These are phyloP conservation scores for Micrasema minimum DNA, from an alignment of 1,140 invertebrate genomes.

Conservation along the genomic window DNA sequence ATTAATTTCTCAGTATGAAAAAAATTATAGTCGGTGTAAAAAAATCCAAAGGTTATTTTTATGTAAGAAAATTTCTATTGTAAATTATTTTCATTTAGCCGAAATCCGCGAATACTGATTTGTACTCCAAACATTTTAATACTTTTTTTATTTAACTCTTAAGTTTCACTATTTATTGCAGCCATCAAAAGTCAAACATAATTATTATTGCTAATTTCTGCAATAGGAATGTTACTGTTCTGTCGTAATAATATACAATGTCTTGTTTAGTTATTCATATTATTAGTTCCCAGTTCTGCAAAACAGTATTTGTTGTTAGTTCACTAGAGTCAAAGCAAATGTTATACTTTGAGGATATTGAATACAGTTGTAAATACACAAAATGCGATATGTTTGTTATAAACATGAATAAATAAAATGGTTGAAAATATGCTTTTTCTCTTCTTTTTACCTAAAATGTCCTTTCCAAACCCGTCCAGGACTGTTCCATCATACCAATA, in stretches of 20 bases:
- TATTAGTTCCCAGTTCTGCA: constrained; percentile 13
- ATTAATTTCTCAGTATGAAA: constrained; percentile 14
- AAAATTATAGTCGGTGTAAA: constrained; percentile 28
- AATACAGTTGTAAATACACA: constrained; percentile 26
- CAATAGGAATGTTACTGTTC: constrained; percentile 7
- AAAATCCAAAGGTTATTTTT: constrained; percentile 37
- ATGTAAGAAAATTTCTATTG: constrained; percentile 22
- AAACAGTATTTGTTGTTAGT: constrained; percentile 21
- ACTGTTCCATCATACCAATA: too few species aligned
- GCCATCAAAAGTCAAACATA: constrained; percentile 14
- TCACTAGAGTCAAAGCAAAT: constrained; percentile 27
- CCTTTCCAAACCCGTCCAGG: too few species aligned
- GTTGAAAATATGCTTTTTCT: constrained; percentile 18
- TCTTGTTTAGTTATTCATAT: constrained; percentile 20
- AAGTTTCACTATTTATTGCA: constrained; percentile 26
- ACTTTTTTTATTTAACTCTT: constrained; percentile 17
- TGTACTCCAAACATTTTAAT: constrained; percentile 16
- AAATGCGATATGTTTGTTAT: constrained; percentile 38
- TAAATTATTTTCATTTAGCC: constrained; percentile 18
- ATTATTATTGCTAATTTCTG: constrained; percentile 13
- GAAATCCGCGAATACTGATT: constrained; percentile 16
- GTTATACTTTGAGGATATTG: constrained; percentile 29
- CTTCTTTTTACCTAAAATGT: neutral
- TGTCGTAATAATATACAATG: constrained; percentile 12
- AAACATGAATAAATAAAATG: constrained; percentile 39